These are phyloP conservation scores for Steatornis caripensis DNA, from an alignment of 2,113 vertebrate species.

Conservation along the genomic window DNA sequence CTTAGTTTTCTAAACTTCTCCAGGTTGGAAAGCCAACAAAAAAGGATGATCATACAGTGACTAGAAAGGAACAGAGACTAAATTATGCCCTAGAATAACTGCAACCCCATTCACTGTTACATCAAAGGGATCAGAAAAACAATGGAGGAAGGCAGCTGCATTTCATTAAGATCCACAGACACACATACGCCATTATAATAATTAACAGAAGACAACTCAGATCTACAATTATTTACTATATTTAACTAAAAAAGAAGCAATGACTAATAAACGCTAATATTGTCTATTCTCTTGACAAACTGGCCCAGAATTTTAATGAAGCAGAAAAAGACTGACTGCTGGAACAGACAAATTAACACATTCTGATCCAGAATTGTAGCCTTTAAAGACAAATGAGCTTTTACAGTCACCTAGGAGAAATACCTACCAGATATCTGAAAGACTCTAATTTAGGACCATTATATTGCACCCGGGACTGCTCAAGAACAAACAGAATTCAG, in stretches of 20 bases:
- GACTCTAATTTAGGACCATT: too few species aligned
- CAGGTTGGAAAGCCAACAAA: neutral
- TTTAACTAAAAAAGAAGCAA: neutral
- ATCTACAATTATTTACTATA: neutral
- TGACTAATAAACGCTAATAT: neutral
- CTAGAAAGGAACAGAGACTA: neutral
- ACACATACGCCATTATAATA: neutral
- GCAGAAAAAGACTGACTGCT: neutral
- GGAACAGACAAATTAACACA: accelerated
- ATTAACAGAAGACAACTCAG: neutral
- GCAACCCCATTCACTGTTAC: neutral
- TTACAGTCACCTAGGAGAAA: neutral
- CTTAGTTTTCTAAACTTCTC: neutral
- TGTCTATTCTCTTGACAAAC: neutral
- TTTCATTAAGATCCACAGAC: neutral
- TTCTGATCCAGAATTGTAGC: neutral
- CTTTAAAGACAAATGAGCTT: neutral
- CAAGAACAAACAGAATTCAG: neutral
- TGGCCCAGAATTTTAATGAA: accelerated
- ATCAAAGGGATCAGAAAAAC: neutral
- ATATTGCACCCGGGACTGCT: accelerated
- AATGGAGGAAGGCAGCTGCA: neutral
- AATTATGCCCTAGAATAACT: neutral
- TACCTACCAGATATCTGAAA: accelerated
- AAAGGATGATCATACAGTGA: neutral